A percentile compares a stretch with the other conserved stretches of the same genome.
Evolutionary conservation across 2,113 vertebrate genomes (phyloP).

Genomic region (Prolemur simus): DNA sequence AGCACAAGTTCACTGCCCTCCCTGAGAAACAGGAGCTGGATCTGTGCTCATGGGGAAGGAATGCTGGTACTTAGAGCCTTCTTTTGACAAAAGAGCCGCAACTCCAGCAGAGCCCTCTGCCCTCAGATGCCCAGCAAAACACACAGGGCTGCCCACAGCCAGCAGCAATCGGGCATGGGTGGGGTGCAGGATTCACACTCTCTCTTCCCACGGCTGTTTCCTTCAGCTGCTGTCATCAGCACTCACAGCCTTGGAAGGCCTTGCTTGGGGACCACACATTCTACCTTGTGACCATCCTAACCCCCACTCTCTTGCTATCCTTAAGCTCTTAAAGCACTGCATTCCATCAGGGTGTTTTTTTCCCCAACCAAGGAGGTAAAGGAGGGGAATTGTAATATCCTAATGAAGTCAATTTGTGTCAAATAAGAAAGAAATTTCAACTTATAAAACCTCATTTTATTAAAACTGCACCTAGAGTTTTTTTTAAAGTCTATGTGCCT

Average conservation of each 20-base stretch:
- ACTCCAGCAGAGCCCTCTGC: neutral
- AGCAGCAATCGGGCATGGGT: too few species aligned
- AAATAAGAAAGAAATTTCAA: conserved; percentile 15
- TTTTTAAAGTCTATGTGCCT: neutral
- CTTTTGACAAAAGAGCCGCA: neutral
- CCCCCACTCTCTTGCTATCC: neutral
- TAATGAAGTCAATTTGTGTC: neutral
- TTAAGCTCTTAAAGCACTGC: neutral
- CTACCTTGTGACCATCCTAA: neutral
- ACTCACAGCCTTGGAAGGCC: neutral
- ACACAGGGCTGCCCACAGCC: neutral
- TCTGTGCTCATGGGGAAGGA: conserved; percentile 47
- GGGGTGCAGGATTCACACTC: neutral
- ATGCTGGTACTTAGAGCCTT: conserved; percentile 12
- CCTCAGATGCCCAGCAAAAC: neutral
- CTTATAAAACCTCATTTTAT: neutral
- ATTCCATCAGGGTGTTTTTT: neutral
- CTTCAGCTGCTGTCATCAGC: neutral
- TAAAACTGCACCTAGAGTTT: neutral
- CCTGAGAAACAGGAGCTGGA: conserved; percentile 65
- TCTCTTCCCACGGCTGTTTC: neutral
- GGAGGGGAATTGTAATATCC: neutral
- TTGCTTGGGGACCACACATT: neutral
- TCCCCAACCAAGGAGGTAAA: neutral
- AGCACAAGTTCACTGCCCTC: conserved; percentile 72